Conservation (phyloP, 2,888 invertebrate genomes). For the Cheilosia pagana region DNA sequence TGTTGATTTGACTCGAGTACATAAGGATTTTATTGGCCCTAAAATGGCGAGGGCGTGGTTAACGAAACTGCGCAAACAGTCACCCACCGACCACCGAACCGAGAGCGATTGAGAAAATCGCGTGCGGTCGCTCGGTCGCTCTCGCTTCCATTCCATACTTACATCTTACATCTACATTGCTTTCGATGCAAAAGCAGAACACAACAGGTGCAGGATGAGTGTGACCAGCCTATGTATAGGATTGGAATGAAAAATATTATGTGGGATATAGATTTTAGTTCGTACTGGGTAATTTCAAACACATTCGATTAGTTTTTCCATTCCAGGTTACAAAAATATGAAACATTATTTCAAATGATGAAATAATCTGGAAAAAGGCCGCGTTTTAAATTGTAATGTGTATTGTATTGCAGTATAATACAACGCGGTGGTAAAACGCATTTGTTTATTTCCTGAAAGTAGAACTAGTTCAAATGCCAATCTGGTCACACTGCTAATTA, state of each 20-base stretch:
- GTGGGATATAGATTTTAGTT: too few species aligned
- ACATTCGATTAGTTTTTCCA: too few species aligned
- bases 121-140: not conserved
- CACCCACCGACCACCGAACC: too few species aligned
- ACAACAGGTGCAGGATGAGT: conserved; percentile 47
- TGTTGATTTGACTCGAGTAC: not conserved
- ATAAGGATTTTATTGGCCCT: conserved; percentile 4
- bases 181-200: conserved; percentile 10
- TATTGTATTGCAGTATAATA: too few species aligned
- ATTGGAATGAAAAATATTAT: too few species aligned
- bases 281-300: too few species aligned
- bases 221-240: not conserved
- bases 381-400: too few species aligned
- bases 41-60: conserved; percentile 9
- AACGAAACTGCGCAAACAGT: conserved; percentile 13
- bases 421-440: too few species aligned
- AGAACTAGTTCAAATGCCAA: not conserved
- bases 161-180: too few species aligned
- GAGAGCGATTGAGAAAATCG: not conserved
- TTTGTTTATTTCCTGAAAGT: not conserved
- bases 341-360: too few species aligned
- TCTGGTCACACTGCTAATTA: not conserved
- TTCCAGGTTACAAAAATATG: too few species aligned
- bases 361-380: too few species aligned
- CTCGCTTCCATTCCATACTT: conserved; percentile 15